These are phyloP conservation scores for Notodonta ziczac DNA, from an alignment of 2,888 invertebrate genomes.

Conservation along the genomic window DNA sequence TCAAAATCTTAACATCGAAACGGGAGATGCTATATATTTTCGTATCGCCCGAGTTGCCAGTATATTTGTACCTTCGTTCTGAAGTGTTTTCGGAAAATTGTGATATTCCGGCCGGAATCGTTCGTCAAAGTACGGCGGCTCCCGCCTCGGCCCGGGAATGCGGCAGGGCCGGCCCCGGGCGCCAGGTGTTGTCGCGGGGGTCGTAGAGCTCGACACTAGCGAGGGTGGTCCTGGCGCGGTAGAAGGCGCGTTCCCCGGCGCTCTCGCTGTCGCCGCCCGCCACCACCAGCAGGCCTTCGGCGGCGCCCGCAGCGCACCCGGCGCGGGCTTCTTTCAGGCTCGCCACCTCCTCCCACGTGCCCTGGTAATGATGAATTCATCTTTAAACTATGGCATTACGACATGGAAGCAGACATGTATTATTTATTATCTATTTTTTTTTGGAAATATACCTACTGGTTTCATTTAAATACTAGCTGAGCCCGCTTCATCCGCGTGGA, in stretches of 20 bases:
- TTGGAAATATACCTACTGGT: too few species aligned
- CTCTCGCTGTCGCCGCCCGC: slow-evolving; percentile 94
- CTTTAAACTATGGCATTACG: too few species aligned
- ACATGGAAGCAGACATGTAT: too few species aligned
- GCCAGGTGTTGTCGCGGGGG: slow-evolving; percentile 91
- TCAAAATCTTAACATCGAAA: slow-evolving; percentile 3
- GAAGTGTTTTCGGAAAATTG: slow-evolving; percentile 12
- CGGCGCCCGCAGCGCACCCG: slow-evolving; percentile 93
- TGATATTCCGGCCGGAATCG: slow-evolving; percentile 3
- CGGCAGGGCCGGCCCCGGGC: slow-evolving; percentile 90
- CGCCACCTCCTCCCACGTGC: slow-evolving; percentile 91
- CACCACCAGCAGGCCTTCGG: slow-evolving; percentile 92
- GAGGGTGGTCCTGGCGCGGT: slow-evolving; percentile 93
- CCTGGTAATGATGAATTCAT: slow-evolving; percentile 63
- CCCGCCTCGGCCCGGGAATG: slow-evolving; percentile 95
- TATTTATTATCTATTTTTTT: too few species aligned
- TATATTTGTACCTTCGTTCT: slow-evolving; percentile 26
- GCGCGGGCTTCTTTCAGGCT: slow-evolving; percentile 90
- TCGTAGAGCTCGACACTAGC: slow-evolving; percentile 94
- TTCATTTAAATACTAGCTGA: too few species aligned
- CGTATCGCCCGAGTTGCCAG: slow-evolving; percentile 15
- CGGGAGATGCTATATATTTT: slow-evolving; percentile 7
- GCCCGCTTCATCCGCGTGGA: too few species aligned
- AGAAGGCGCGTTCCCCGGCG: slow-evolving; percentile 89
- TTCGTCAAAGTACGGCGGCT: slow-evolving; percentile 89